Evolutionary conservation across 1,140 invertebrate genomes (phyloP).

Genomic region (Lepidurus apus): DNA sequence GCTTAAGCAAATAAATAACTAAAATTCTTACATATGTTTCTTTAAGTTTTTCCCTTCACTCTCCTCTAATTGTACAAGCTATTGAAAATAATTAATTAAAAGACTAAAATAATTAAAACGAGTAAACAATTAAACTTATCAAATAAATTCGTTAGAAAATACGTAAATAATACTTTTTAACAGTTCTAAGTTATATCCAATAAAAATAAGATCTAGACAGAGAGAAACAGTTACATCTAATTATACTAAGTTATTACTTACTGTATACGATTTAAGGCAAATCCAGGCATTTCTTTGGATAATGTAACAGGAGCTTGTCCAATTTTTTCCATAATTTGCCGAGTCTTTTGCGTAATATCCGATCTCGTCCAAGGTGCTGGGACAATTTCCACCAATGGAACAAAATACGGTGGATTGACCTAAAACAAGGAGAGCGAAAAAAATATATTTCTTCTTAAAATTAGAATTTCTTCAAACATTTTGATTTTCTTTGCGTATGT

Average conservation of each 20-base stretch:
- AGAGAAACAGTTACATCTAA: conserved; percentile 24
- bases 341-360: conserved; percentile 60
- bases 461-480: background rate
- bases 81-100: no score
- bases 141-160: no score
- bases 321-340: conserved; percentile 75
- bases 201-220: no score
- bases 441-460: conserved; percentile 27
- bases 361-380: conserved; percentile 82
- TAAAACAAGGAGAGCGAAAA: conserved; percentile 41
- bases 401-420: conserved; percentile 93
- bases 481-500: no score
- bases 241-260: conserved; percentile 46
- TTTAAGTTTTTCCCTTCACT: no score
- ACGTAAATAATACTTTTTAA: no score
- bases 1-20: no score
- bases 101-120: no score
- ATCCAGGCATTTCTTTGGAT: conserved; percentile 80
- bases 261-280: conserved; percentile 90
- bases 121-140: no score
- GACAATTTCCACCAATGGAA: conserved; percentile 88
- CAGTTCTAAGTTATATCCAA: no score
- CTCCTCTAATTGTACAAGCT: no score
- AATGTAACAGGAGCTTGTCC: conserved; percentile 84
- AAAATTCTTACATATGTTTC: no score